Evolutionary conservation across 2,888 invertebrate species (phyloP), one percentile per base, ranked within the genome.

Genomic region (Dysmachus trigonus): DNA sequence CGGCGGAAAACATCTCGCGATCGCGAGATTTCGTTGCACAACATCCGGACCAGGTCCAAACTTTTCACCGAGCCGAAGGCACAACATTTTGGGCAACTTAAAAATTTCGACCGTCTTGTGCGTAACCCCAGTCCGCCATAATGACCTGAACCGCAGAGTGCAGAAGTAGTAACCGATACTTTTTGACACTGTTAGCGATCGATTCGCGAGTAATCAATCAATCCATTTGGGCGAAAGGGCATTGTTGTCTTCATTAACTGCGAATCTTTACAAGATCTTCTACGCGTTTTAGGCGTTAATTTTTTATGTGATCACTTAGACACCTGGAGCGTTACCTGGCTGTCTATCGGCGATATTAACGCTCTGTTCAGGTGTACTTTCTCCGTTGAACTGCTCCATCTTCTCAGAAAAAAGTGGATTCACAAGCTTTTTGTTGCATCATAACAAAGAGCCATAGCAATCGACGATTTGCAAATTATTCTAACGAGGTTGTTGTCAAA

Each of bases 11-110:
- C 8, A 81, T 81, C 81, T 33, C 53, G 31, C 53, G 53, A 81
- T 33, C 53, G 31, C 53, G 22, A 81, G 81, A 81, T 53, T 30
- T 27, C 7, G 31, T 81, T 81, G 81, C 81, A 81, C 62, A 81
- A 81, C 51, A 81, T 18, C 51, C 27, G 31, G 47, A 41, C 81
- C 62, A 53, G 33, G 31, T 62, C 27, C 22, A 18, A 53, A 18
- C 27, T n/a, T 33, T 18, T 38, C n/a, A n/a, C 5, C 33, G 53
- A 33, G 53, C 51, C 62, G 81, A 81, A 53, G 81, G 27, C 18
- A 31, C 62, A 53, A 53, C 30, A 47, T 81, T 31, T 81, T 33
- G 53, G 81, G 62, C 53, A 81, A 35, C 22, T 33, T 22, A 81
- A 33, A 13, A 79, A 79, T 72, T 35, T 73, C 18, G 62, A 27